Evolutionary conservation across 2,888 invertebrate genomes (phyloP), one percentile per base, ranked within the genome.

Genomic region (Abrostola triplasia): DNA sequence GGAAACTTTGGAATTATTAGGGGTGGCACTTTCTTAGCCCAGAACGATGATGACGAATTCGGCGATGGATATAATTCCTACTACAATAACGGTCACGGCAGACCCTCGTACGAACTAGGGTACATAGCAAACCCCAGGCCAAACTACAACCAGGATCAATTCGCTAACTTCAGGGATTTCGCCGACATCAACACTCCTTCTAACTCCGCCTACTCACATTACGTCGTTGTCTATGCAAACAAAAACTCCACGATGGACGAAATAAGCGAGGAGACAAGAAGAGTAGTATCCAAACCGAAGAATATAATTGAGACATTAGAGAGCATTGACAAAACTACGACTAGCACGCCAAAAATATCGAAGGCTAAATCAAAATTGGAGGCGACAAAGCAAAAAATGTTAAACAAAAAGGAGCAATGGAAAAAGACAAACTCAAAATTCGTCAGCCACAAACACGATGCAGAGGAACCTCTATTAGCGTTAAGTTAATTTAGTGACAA

Each of bases 111-210:
- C 57, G 96, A 96, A 72, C 92, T 95, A 37, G 93, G 94, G 36
- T 95, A 96, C 74, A 95, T 96, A 41, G 95, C 96, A 0, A 97
- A 97, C 82, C 97, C 97, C 0, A 95, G 96, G 82, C 96, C 96
- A 5, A 97, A 97, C 56, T 96, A 97, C 76, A 96, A 97, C 36
- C 96, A 97, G 64, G 98, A 98, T 82, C 98, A 98, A 84, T 98
- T 98, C 84, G 97, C 98, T 5, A 98, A 98, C 85, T 98, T 98
- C 92, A 95, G 97, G 81, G 98, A 98, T 86, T 98, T 98, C 83
- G 98, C 98, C 0, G 98, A 98, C 81, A 98, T 98, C 59, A 98
- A 98, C 70, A 96, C 97, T 5, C 97, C 98, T 0, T 96, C 97
- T 0, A 97, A 97, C 83, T 91, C 94, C 1, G 97, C 97, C 6